phyloP scores from a whole-genome alignment of 2,888 invertebrate genomes.

The Sepiola atlantica region DNA sequence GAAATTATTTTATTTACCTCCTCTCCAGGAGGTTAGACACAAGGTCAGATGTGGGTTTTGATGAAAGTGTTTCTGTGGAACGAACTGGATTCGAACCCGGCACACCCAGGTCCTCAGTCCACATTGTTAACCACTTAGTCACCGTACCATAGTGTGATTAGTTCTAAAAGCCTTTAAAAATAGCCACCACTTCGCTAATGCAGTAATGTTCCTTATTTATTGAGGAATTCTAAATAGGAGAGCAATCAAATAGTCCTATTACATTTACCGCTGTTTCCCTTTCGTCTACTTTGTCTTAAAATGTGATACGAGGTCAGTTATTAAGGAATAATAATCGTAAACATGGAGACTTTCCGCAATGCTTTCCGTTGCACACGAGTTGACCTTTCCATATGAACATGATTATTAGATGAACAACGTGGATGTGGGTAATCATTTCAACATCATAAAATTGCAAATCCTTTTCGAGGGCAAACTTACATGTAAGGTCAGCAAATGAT shows the following conservation, averaged over 20 bases:
- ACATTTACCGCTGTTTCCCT: background rate
- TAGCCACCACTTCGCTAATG: background rate
- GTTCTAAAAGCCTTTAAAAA: background rate
- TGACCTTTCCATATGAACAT: slow-evolving; percentile 11
- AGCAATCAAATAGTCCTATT: background rate
- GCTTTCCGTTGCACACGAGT: background rate
- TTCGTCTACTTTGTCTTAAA: background rate
- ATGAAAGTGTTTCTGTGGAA: too few relatives aligned
- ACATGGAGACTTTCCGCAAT: background rate
- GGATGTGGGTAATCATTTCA: background rate
- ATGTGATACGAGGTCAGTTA: background rate
- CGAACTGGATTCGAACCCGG: too few relatives aligned
- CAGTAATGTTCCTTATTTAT: background rate
- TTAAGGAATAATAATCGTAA: background rate
- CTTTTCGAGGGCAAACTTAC: background rate
- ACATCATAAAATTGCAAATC: background rate
- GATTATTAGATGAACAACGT: background rate
- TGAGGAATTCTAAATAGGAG: background rate
- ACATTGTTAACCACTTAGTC: too few relatives aligned
- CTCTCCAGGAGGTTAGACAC: too few relatives aligned
- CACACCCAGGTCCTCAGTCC: too few relatives aligned
- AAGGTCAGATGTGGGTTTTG: too few relatives aligned
- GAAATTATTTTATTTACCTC: too few relatives aligned
- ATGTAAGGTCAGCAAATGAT: too few relatives aligned
- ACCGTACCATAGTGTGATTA: background rate